Base-by-base conservation (phyloP, 2,888 invertebrate species). In the Hanleya hanleyi region DNA sequence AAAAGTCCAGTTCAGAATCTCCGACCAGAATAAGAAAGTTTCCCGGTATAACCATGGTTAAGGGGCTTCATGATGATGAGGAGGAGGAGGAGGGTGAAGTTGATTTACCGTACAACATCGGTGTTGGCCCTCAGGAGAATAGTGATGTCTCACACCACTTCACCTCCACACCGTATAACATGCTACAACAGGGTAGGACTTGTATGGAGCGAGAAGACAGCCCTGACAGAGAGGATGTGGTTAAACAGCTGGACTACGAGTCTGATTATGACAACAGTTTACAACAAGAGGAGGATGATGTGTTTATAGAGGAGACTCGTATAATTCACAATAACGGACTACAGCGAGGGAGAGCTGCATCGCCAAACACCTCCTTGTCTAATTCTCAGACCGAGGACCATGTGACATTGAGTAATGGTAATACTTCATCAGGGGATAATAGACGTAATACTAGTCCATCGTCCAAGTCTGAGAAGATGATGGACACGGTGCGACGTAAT, bases 131-230 rank as follows among this genome's bases (percentile, higher is more conserved):
- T 22, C 32, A 57, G 29, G 2, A 22, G 57, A 29, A 18, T 4
- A 26, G 29, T 57, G 57, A 57, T 29, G 26, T 29, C 22, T 32
- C 57, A 7, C 15, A 29, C 22, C 57, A 57, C 4, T 57, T 57
- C 29, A 57, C 57, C 57, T 57, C 57, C 4, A 57, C 57, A 18
- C 57, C 57, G 4, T 57, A 57, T 32, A 57, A 57, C 57, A 29
- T 57, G 57, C 26, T 9, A 26, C 57, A 57, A 26, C 57, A 57
- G 29, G 57, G 57, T 4, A 57, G 57, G 29, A 32, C 57, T 29
- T 57, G 57, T 57, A 18, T 57, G 22, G 26, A 57, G 1, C 22
- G 57, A 26, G 26, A 57, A 29, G 57, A 57, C 15, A 57, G 57
- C 26, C 29, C 29, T 26, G 12, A 57, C 5, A 57, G 1, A 1